Percentiles rank a stretch among this genome's conserved stretches.
phyloP scores from a whole-genome alignment of 2,888 invertebrate species.

The Calliopum simillimum region DNA sequence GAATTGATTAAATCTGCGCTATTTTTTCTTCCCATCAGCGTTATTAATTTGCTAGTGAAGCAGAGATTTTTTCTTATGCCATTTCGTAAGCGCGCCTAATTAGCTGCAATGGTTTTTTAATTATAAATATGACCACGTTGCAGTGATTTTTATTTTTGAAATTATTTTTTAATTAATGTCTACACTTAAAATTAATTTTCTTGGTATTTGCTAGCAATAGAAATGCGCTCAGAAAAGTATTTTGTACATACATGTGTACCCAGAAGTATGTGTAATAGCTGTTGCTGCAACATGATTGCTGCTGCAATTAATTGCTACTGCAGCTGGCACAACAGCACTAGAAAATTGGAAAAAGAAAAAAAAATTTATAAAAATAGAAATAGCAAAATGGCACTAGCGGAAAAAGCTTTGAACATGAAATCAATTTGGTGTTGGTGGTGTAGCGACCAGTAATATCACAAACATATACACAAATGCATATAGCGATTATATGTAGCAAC shows the following conservation, averaged over 20 bases:
- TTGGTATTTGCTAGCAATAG: background rate
- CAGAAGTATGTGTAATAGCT: background rate
- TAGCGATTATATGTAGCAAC: no score
- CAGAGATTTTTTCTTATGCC: no score
- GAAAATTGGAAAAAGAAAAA: no score
- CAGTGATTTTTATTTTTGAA: no score
- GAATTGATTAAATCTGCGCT: no score
- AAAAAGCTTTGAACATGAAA: constrained; percentile 8
- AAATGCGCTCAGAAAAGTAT: constrained; percentile 1
- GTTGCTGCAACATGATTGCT: background rate
- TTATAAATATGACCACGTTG: no score
- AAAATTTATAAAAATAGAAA: background rate
- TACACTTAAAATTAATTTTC: constrained; percentile 11
- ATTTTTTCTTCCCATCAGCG: no score
- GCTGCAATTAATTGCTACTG: constrained; percentile 5
- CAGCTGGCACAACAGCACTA: background rate
- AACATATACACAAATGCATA: no score
- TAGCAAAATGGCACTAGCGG: background rate
- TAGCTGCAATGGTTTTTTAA: no score
- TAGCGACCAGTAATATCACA: background rate
- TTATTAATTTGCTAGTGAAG: no score
- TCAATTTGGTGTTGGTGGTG: background rate
- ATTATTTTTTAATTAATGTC: background rate
- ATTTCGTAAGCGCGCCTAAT: no score
- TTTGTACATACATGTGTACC: background rate